Evolutionary conservation across 1,140 invertebrate species (phyloP), one percentile per base, ranked within the genome.

Genomic region (Sminthurides bifidus): DNA sequence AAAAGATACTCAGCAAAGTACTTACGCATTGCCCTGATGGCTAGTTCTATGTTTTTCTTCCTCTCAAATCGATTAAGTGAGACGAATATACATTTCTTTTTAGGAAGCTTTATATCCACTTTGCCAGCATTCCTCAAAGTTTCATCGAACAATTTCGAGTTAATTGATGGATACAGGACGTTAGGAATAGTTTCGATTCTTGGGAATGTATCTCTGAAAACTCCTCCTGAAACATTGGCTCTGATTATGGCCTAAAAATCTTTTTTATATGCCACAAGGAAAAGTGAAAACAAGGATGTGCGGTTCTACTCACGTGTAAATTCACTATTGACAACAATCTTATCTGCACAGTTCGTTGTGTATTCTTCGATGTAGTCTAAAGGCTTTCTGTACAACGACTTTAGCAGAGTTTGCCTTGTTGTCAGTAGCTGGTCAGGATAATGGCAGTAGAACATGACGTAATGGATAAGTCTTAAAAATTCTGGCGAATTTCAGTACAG

Each of bases 61-160:
- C 88, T 78, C 69, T 99, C 95, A 73, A 92, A 99, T 65, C 96
- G 79, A 75, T 99, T 99, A 53, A 99, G 85, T 0, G 94, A 98
- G 1, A 98, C 71, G 66, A 97, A 87, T 38, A 89, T 68, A 65
- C 81, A 76, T 43, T 73, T 75, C 3, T 50, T 29, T 58, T 82
- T 76, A 17, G 71, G 67, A 43, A 60, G n/a, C 52, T 60, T 43
- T 17, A 44, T 21, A n/a, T 49, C 29, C 10, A 12, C 8, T 12
- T 21, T 40, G 8, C 14, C 21, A 5, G 50, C 14, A 19, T 54
- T 24, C 71, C 69, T 6, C 71, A 41, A 15, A 74, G 61, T 31
- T 43, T 76, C 72, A 55, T 87, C 82, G 66, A 91, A 87, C 48
- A 79, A 77, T 2, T 80, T 73, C 12, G 84, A 86, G 66, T 94